These are phyloP conservation scores for Petrophora chlorosata DNA, from an alignment of 2,888 invertebrate species.

Conservation along the genomic window DNA sequence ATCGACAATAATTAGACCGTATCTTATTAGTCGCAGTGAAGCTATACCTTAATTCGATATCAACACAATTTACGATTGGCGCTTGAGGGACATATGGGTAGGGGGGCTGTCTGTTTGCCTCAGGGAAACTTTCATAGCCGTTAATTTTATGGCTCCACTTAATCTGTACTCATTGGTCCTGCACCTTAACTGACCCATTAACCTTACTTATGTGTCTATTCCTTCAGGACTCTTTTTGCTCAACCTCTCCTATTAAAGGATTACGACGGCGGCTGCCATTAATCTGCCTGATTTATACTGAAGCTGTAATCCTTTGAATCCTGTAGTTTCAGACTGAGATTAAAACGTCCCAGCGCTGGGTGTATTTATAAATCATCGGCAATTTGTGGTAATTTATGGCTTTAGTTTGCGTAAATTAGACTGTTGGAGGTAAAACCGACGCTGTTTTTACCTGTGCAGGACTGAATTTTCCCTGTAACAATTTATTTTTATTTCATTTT, in stretches of 20 bases:
- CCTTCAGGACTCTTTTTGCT: slow-evolving; percentile 8
- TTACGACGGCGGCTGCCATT: slow-evolving; percentile 21
- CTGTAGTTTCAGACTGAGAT: slow-evolving; percentile 26
- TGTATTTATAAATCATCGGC: slow-evolving; percentile 24
- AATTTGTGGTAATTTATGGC: slow-evolving; percentile 10
- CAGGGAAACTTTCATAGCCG: neutral
- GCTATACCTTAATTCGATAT: too few relatives aligned
- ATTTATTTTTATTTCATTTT: too few relatives aligned
- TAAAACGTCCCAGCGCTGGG: slow-evolving; percentile 17
- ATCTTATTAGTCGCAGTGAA: too few relatives aligned
- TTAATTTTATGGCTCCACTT: neutral
- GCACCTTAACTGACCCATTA: slow-evolving; percentile 9
- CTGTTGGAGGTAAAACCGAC: too few relatives aligned
- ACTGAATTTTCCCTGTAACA: too few relatives aligned
- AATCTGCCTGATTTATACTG: slow-evolving; percentile 29
- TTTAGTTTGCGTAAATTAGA: too few relatives aligned
- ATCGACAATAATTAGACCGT: too few relatives aligned
- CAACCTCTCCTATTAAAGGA: slow-evolving; percentile 26
- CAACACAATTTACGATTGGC: too few relatives aligned
- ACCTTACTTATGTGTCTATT: slow-evolving; percentile 5
- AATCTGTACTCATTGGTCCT: neutral
- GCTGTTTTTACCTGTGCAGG: too few relatives aligned
- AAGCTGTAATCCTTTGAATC: slow-evolving; percentile 27
- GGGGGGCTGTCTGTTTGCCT: too few relatives aligned
- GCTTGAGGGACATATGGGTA: too few relatives aligned